Base-by-base conservation (phyloP, 2,888 invertebrate genomes). In the Lutraria lutraria region DNA sequence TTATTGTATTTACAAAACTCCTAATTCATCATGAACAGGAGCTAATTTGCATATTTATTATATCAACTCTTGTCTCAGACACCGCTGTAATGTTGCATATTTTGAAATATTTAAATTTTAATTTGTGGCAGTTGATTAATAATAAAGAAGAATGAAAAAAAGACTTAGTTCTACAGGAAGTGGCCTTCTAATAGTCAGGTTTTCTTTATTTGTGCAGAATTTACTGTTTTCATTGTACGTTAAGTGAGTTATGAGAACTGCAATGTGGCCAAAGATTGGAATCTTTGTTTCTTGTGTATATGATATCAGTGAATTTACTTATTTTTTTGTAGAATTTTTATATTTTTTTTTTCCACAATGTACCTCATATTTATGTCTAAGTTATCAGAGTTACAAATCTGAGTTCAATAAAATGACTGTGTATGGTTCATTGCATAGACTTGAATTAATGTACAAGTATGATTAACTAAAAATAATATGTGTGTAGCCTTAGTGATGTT, bases 81-180 rank as follows among this genome's bases (percentile, higher is more conserved):
- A 76, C 81, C 54, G 54, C 29, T 81, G 82, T 87, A 53, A 81
- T 60, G 86, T 87, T 82, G 82, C 82, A 76, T 87, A 82, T 72
- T 82, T 87, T 87, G 82, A 87, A 87, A 82, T 87, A 87, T 87
- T 68, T 72, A 82, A 85, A 87, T 68, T 53, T 82, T 87, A 56
- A 82, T 56, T 79, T 56, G 56, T 85, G 85, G 60, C 85, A 85
- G 80, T 85, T 76, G 54, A 85, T 85, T 85, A 56, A 85, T 85
- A 60, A 56, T 85, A 31, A 80, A 43, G 56, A 31, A 76, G 25
- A n/a, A 29, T 72, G 52, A 52, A 2, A 54, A 79, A 85, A 72
- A 54, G 76, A 15, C 2, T 43, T 12, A 15, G 56, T 25, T 16
- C 60, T 56, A 19, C 43, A 80, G 85, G 80, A 85, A 80, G 80